Base-by-base conservation (phyloP, 2,797 vertebrate species). In the Austrolebias charrua region DNA sequence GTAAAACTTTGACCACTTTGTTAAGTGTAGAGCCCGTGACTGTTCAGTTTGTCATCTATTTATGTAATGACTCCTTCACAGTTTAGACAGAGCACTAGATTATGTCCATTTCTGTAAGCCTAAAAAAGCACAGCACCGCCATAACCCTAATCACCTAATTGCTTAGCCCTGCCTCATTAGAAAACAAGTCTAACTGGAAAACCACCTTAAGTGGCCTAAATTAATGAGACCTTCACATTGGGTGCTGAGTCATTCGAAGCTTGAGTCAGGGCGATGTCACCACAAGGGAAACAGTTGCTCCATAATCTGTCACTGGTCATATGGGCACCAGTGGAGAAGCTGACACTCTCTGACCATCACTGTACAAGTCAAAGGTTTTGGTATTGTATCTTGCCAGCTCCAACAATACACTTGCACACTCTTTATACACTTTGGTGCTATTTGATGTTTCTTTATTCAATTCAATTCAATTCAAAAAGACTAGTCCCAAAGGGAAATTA, bases 121-220 rank as follows among this genome's bases (percentile, higher is more conserved):
- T 85, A 90, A 86, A 84, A 85, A 84, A 91, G 87, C 88, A 90
- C 2, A 2, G 66, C n/a, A 50, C 84, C 87, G 88, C 87, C 88
- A 89, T 81, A 85, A 81, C 82, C 79, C 72, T 84, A 85, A 89
- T 91, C 86, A 88, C 75, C 83, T 88, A 90, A 91, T 89, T 89
- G 86, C 82, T 80, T 78, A 85, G 84, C 86, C 86, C 83, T 84
- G 82, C 88, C 87, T 91, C 88, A 87, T 91, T 89, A 90, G 83
- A 91, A 91, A 91, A 91, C 89, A 90, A 88, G 82, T 65, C 82
- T 79, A 86, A 83, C 86, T 88, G 90, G 89, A 90, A 91, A 90
- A 90, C 81, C 65, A 71, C 80, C 86, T 87, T 90, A 90, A 92
- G 88, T 92, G 87, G 84, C 59, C 66, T 73, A 82, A 88, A 89